Conservation (phyloP, 2,113 vertebrate genomes). For the Lepus timidus region DNA sequence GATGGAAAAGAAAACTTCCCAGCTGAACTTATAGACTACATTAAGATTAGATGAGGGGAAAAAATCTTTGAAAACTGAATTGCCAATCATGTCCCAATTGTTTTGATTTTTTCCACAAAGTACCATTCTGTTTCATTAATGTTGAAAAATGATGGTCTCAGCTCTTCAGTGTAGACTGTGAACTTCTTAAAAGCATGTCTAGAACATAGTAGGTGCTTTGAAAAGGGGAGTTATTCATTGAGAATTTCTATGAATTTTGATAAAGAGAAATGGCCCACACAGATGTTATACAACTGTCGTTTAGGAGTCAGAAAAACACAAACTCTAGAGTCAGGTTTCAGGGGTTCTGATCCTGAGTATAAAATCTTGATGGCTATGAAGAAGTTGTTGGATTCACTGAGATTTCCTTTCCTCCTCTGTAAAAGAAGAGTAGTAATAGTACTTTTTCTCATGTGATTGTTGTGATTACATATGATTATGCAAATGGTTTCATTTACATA, state of each 20-base stretch:
- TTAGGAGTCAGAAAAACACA: not conserved
- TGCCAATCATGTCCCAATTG: not conserved
- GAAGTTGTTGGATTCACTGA: conserved; percentile 40
- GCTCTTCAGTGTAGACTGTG: not conserved
- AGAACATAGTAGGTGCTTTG: not conserved
- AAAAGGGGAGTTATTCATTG: not conserved
- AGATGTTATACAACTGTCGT: conserved; percentile 5
- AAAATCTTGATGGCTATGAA: not conserved
- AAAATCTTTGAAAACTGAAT: conserved; percentile 38
- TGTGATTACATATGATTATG: not conserved
- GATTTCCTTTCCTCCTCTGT: not conserved
- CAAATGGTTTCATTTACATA: not conserved
- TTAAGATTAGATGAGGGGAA: not conserved
- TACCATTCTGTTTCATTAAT: not conserved
- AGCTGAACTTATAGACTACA: not conserved
- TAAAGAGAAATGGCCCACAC: not conserved
- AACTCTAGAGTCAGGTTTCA: not conserved
- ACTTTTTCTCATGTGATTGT: not conserved
- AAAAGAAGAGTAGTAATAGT: conserved; percentile 22
- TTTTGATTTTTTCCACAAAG: conserved; percentile 2
- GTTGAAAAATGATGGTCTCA: not conserved
- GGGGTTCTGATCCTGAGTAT: not conserved
- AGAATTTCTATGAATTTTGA: conserved; percentile 42
- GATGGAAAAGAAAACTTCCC: not conserved
- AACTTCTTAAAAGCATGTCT: not conserved